A percentile compares a stretch with the other conserved stretches of the same genome.
Conservation (phyloP, 1,140 invertebrate species). For the Muscidifurax raptorellus region DNA sequence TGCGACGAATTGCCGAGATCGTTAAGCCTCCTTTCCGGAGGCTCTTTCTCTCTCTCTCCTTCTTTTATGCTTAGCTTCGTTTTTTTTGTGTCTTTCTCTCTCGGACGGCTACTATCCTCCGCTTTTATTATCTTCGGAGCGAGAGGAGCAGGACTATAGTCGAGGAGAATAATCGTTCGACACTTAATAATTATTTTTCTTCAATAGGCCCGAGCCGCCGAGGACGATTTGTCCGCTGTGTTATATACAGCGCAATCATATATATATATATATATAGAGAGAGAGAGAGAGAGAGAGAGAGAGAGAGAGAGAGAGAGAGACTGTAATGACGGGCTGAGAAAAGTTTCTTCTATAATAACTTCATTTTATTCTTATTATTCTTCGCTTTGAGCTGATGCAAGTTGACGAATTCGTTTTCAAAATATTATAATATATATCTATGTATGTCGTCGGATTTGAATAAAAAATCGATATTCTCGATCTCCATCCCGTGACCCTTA, state of each 20-base stretch:
- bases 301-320: too few species aligned
- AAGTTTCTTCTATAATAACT: constrained; percentile 1
- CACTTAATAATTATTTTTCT: constrained; percentile 31
- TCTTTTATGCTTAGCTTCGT: too few species aligned
- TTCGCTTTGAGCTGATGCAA: too few species aligned
- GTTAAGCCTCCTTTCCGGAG: constrained; percentile 25
- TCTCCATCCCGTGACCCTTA: constrained; percentile 1
- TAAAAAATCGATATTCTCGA: constrained; percentile 8
- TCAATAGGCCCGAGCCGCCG: background rate
- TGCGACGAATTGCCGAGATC: constrained; percentile 1
- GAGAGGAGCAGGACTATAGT: background rate
- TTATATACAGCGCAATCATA: background rate
- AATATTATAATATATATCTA: too few species aligned
- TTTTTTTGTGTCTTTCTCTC: too few species aligned
- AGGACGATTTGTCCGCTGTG: background rate
- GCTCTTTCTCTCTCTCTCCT: constrained; percentile 6
- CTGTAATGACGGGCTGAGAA: too few species aligned
- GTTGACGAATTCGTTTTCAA: too few species aligned
- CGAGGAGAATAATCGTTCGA: constrained; percentile 36
- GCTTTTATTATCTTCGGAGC: constrained; percentile 17
- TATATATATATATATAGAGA: too few species aligned
- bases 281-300: too few species aligned
- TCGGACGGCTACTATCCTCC: background rate
- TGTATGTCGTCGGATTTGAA: background rate
- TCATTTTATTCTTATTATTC: background rate